Evolutionary conservation across 2,797 vertebrate genomes (phyloP).

Genomic region (Falco biarmicus): DNA sequence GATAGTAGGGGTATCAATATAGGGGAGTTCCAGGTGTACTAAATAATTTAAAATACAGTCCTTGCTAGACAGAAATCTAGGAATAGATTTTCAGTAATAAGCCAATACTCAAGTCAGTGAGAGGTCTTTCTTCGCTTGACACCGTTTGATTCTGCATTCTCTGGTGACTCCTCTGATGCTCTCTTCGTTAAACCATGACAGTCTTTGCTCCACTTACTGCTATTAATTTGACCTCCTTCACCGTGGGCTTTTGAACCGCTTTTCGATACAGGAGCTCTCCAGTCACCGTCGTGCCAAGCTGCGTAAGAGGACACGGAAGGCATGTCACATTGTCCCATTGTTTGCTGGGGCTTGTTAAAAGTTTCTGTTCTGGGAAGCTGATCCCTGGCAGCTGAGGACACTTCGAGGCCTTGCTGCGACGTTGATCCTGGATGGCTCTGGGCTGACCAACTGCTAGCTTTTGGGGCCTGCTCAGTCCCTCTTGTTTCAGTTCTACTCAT

Average conservation of each 20-base stretch:
- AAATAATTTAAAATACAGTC: constrained; percentile 41
- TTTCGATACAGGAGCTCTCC: neutral
- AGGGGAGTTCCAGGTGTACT: neutral
- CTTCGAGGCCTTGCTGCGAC: neutral
- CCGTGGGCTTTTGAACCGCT: neutral
- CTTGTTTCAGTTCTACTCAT: constrained; percentile 14
- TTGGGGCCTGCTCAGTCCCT: neutral
- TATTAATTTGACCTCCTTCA: neutral
- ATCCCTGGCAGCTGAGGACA: neutral
- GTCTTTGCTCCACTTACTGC: neutral
- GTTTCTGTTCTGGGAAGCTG: neutral
- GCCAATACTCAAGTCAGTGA: neutral
- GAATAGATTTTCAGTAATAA: neutral
- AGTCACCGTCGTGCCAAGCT: neutral
- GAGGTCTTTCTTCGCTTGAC: constrained; percentile 68
- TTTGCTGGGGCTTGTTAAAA: neutral
- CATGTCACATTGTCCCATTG: neutral
- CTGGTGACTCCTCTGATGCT: neutral
- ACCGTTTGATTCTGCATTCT: neutral
- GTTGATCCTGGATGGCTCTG: neutral
- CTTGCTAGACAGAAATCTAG: neutral
- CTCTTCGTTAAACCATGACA: neutral
- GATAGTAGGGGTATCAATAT: neutral
- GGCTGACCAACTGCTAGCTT: neutral
- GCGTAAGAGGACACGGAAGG: neutral